These are phyloP conservation scores for Phasianus colchicus DNA, from an alignment of 2,113 vertebrate species.

Conservation along the genomic window DNA sequence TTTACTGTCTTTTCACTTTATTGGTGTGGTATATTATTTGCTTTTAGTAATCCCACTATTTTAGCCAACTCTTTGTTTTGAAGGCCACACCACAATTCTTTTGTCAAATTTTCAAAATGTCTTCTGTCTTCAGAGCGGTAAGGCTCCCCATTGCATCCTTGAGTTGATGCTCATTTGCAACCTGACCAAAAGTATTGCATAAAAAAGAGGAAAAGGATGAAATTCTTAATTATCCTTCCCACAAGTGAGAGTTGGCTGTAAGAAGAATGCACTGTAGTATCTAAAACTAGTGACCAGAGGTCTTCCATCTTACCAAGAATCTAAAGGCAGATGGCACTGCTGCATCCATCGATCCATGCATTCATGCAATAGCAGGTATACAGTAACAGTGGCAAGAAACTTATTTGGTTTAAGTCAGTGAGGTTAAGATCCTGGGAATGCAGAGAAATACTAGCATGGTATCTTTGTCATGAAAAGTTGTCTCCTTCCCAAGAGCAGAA, in stretches of 20 bases:
- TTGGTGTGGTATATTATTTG: background rate
- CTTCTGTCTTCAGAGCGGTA: background rate
- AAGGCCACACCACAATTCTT: background rate
- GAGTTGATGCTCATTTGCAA: background rate
- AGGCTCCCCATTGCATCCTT: background rate
- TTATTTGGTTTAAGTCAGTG: background rate
- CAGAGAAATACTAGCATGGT: background rate
- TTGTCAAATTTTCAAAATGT: background rate
- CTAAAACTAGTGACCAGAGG: background rate
- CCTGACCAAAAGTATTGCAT: background rate
- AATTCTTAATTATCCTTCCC: background rate
- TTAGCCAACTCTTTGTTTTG: background rate
- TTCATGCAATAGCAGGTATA: background rate
- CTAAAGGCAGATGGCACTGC: background rate
- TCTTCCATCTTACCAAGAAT: background rate
- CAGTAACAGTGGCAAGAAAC: background rate
- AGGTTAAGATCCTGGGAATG: background rate
- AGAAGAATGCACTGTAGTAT: background rate
- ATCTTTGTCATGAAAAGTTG: background rate
- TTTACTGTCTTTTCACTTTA: background rate
- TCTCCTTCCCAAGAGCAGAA: background rate
- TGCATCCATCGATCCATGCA: background rate
- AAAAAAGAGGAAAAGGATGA: background rate
- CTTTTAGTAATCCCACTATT: background rate
- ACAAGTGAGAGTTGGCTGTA: background rate